Conservation (phyloP, 2,113 vertebrate species). For the Mobula birostris region DNA sequence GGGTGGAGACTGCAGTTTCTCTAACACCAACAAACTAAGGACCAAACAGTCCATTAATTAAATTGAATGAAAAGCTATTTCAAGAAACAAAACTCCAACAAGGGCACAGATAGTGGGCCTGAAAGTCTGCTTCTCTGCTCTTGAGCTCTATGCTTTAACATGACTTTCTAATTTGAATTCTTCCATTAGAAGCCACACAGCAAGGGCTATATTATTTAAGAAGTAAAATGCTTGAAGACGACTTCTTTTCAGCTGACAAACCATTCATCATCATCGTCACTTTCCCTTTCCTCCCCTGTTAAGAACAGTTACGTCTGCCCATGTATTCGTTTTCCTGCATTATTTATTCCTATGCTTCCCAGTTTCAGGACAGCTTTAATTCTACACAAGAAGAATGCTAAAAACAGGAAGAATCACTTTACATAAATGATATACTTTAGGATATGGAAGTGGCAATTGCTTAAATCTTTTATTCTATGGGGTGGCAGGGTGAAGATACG, state of each 20-base stretch:
- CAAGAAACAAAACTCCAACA: no score
- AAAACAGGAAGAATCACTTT: background rate
- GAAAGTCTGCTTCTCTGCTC: no score
- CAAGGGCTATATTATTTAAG: no score
- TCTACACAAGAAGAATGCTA: background rate
- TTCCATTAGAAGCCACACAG: no score
- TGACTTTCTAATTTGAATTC: background rate
- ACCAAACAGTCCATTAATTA: background rate
- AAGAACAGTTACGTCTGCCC: background rate
- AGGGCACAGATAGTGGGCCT: no score
- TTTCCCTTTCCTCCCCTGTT: background rate
- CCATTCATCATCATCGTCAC: background rate
- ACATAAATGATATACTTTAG: background rate
- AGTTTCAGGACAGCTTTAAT: background rate
- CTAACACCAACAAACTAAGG: background rate
- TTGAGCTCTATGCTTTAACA: background rate
- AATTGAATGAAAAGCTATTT: background rate
- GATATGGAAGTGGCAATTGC: background rate
- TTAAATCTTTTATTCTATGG: background rate
- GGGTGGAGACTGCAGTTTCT: background rate
- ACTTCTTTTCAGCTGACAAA: background rate
- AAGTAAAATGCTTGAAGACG: background rate
- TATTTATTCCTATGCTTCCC: background rate
- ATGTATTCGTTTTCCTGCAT: background rate
- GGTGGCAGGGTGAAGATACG: no score